These are phyloP conservation scores for Alca torda DNA, from an alignment of 2,797 vertebrate genomes.

Conservation along the genomic window DNA sequence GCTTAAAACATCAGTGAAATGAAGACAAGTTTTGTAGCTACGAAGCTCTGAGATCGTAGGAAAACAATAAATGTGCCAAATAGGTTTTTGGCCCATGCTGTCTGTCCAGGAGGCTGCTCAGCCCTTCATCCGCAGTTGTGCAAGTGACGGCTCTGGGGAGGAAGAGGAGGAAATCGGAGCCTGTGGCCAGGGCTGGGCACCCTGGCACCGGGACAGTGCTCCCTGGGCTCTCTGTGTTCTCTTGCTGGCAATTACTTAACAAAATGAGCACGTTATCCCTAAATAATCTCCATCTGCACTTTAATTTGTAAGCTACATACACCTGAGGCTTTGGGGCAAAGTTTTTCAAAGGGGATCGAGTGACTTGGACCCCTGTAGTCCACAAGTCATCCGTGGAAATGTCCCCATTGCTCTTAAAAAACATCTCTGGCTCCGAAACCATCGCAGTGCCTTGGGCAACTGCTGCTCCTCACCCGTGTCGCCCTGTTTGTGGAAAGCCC, in stretches of 20 bases:
- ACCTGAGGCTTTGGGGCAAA: neutral
- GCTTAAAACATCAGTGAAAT: neutral
- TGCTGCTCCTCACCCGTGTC: neutral
- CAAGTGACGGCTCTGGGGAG: neutral
- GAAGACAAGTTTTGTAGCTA: neutral
- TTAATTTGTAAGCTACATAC: neutral
- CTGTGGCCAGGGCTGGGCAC: neutral
- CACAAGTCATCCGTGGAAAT: neutral
- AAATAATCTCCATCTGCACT: neutral
- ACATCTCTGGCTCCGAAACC: neutral
- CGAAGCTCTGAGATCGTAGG: neutral
- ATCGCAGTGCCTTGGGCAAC: rapidly evolving
- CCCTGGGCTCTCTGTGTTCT: neutral
- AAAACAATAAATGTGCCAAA: neutral
- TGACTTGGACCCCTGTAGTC: neutral
- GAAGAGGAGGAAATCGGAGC: neutral
- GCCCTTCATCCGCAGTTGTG: neutral
- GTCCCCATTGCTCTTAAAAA: neutral
- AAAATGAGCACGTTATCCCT: neutral
- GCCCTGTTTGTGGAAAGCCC: neutral
- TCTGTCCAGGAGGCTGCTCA: neutral
- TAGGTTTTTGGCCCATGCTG: neutral
- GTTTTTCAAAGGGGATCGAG: neutral
- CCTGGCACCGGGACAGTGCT: neutral
- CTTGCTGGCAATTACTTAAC: neutral